These are phyloP conservation scores for Thinocorus orbignyianus DNA, from an alignment of 2,113 vertebrate species.

Conservation along the genomic window DNA sequence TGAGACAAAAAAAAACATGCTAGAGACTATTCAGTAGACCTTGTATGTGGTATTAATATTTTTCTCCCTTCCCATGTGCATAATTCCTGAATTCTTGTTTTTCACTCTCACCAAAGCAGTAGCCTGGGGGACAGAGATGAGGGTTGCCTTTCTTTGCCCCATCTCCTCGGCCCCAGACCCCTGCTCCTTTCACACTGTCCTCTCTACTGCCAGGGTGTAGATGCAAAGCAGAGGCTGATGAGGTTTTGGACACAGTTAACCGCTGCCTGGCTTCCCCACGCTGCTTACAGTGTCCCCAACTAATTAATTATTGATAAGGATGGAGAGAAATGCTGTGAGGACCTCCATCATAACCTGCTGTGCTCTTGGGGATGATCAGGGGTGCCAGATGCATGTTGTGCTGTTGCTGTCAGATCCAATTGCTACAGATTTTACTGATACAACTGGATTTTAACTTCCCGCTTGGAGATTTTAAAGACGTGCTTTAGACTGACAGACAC, in stretches of 20 bases:
- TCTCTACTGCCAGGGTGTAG: neutral
- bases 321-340: neutral
- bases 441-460: neutral
- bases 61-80: neutral
- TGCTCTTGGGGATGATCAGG: neutral
- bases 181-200: neutral
- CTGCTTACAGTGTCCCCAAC: neutral
- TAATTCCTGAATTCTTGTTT: neutral
- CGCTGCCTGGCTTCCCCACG: neutral
- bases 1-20: neutral
- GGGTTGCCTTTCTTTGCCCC: neutral
- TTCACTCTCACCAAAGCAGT: neutral
- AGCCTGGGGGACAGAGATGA: neutral
- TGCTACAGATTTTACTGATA: neutral
- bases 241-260: neutral
- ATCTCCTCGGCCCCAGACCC: fast-evolving
- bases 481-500: neutral
- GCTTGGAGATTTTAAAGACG: neutral
- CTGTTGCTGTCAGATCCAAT: neutral
- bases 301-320: neutral
- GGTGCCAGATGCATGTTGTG: neutral
- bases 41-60: fast-evolving
- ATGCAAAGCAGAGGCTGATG: neutral
- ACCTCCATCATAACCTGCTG: neutral
- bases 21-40: neutral